A percentile compares a stretch with the other conserved stretches of the same genome.
phyloP scores from a whole-genome alignment of 2,888 invertebrate species.

The Fissipunctia ypsillon region DNA sequence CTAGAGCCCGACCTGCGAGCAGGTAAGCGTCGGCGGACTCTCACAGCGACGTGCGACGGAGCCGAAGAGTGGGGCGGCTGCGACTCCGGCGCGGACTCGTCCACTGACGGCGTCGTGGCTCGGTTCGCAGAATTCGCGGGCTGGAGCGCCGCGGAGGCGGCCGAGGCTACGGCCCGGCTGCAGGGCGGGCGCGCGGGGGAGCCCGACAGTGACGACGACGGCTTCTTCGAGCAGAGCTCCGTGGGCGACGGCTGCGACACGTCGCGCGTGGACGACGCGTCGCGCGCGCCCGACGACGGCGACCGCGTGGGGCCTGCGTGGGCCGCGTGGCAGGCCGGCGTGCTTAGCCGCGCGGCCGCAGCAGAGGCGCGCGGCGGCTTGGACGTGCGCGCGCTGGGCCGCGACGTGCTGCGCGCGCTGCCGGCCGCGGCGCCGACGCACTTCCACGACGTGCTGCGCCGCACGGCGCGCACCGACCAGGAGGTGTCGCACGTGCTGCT shows the following conservation, averaged over 20 bases:
- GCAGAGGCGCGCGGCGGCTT: slow-evolving; percentile 61
- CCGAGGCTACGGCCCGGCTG: slow-evolving; percentile 52
- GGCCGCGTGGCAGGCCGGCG: slow-evolving; percentile 66
- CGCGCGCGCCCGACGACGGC: slow-evolving; percentile 24
- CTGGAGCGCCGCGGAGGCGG: slow-evolving; percentile 68
- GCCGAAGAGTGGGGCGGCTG: background rate
- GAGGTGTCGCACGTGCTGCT: slow-evolving; percentile 63
- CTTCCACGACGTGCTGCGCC: slow-evolving; percentile 41
- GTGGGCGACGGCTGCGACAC: slow-evolving; percentile 69
- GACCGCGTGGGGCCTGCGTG: slow-evolving; percentile 51
- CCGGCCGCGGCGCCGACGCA: background rate
- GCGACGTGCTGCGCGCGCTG: slow-evolving; percentile 62
- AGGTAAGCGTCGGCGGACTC: slow-evolving; percentile 3
- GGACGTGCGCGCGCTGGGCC: slow-evolving; percentile 72
- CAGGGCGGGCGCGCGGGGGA: slow-evolving; percentile 28
- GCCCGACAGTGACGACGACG: slow-evolving; percentile 83
- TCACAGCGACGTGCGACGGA: background rate
- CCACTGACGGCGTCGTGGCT: background rate
- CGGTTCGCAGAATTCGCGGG: slow-evolving; percentile 71
- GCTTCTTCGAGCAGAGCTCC: slow-evolving; percentile 85
- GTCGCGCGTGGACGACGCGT: slow-evolving; percentile 6
- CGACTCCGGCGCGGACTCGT: background rate
- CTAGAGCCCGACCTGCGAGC: slow-evolving; percentile 24
- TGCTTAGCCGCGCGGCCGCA: slow-evolving; percentile 64
- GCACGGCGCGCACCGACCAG: slow-evolving; percentile 15